Evolutionary conservation across 1,140 invertebrate genomes (phyloP).

Genomic region (Tetragnatha versicolor): DNA sequence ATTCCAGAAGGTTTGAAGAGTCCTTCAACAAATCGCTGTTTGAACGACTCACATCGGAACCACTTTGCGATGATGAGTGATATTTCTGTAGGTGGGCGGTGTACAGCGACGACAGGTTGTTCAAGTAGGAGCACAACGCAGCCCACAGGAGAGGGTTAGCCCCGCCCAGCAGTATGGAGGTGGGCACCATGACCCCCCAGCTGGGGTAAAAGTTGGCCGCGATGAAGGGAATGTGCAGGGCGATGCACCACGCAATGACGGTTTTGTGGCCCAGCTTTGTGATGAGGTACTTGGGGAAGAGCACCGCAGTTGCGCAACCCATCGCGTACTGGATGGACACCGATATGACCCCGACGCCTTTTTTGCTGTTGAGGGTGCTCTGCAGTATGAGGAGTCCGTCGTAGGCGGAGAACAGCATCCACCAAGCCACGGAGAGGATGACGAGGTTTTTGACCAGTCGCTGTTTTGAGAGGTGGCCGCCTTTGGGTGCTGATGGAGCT

Average conservation of each 20-base stretch:
- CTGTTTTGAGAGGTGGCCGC: too few relatives aligned
- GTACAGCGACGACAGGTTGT: background rate
- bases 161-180: background rate
- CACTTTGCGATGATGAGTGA: background rate
- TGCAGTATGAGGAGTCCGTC: constrained; percentile 26
- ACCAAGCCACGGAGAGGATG: background rate
- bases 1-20: background rate
- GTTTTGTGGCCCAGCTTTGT: background rate
- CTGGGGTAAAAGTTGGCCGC: background rate
- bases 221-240: background rate
- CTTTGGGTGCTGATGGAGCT: too few relatives aligned
- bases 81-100: background rate
- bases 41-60: background rate
- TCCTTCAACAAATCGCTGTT: too few relatives aligned
- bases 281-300: background rate
- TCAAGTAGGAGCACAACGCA: background rate
- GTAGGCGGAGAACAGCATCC: constrained; percentile 11
- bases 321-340: constrained; percentile 62
- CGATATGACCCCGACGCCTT: constrained; percentile 32
- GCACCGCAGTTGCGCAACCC: constrained; percentile 12
- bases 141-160: background rate
- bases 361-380: constrained; percentile 39
- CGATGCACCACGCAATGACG: background rate
- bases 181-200: background rate
- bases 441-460: background rate